Percentiles rank a stretch among this genome's conserved stretches.
phyloP scores from a whole-genome alignment of 2,888 invertebrate genomes.

The Heliconius ismenius region DNA sequence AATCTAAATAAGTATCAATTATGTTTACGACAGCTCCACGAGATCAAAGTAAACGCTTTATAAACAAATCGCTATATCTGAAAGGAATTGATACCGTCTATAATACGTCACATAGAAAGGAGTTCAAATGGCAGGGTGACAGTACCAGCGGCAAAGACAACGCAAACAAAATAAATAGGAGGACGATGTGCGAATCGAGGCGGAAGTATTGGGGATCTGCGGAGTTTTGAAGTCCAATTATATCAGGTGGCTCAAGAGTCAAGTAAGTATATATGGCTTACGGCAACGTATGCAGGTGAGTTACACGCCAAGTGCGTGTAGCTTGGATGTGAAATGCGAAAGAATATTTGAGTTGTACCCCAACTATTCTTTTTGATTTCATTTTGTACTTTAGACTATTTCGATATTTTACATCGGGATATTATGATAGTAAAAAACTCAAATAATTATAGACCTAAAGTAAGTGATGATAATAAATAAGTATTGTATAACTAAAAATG shows the following conservation, averaged over 20 bases:
- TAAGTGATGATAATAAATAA: neutral
- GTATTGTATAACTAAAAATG: too few relatives aligned
- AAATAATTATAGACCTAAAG: neutral
- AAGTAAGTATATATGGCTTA: slow-evolving; percentile 52
- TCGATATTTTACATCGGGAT: neutral
- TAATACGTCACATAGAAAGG: slow-evolving; percentile 72
- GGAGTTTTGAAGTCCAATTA: slow-evolving; percentile 82
- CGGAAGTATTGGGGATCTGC: slow-evolving; percentile 81
- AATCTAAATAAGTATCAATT: slow-evolving; percentile 43
- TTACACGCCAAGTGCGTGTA: slow-evolving; percentile 13
- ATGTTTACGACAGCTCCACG: slow-evolving; percentile 39
- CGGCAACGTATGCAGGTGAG: slow-evolving; percentile 35
- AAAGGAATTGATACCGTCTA: slow-evolving; percentile 74
- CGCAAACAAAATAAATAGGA: slow-evolving; percentile 78
- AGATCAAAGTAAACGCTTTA: slow-evolving; percentile 51
- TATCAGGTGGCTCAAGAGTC: slow-evolving; percentile 65
- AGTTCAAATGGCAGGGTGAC: slow-evolving; percentile 75
- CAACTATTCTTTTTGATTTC: neutral
- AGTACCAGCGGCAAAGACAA: slow-evolving; percentile 68
- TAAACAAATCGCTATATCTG: slow-evolving; percentile 58
- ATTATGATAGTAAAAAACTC: neutral
- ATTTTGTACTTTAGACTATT: neutral
- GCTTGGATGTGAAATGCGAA: neutral
- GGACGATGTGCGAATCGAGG: slow-evolving; percentile 66
- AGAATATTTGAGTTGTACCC: neutral